Evolutionary conservation across 2,888 invertebrate genomes (phyloP).

Genomic region (Nesidiocoris tenuis): DNA sequence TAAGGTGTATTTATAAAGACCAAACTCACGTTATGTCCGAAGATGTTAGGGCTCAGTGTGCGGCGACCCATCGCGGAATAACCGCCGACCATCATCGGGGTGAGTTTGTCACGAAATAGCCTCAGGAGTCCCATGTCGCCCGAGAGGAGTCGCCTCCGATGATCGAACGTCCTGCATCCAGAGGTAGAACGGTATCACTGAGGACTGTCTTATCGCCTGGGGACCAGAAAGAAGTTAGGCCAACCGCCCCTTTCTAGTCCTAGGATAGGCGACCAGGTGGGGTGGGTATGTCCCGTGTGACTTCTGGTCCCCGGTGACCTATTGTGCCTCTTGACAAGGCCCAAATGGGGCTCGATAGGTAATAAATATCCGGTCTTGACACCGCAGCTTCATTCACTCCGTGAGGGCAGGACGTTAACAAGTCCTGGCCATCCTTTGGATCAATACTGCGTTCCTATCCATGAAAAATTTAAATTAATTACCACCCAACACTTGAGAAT

Average conservation of each 20-base stretch:
- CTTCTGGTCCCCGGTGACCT: constrained; percentile 22
- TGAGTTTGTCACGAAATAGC: background rate
- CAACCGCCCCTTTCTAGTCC: background rate
- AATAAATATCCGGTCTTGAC: constrained; percentile 43
- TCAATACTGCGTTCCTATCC: too few species aligned
- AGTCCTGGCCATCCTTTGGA: too few species aligned
- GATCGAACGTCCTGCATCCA: background rate
- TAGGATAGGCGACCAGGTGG: constrained; percentile 35
- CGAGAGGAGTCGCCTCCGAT: background rate
- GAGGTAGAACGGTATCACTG: background rate
- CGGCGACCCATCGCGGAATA: background rate
- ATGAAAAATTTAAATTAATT: too few species aligned
- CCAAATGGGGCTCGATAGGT: constrained; percentile 20
- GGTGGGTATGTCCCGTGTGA: constrained; percentile 3
- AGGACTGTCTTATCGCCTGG: background rate
- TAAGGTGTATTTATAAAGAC: too few species aligned
- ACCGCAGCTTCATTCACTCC: constrained; percentile 4
- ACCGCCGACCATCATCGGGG: background rate
- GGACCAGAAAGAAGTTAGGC: background rate
- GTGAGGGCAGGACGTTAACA: too few species aligned
- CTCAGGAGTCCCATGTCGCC: background rate
- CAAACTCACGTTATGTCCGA: too few species aligned
- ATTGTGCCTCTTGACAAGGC: constrained; percentile 21
- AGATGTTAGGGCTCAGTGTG: too few species aligned
- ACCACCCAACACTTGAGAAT: too few species aligned